Percentiles rank a stretch among this genome's conserved stretches.
Conservation (phyloP, 2,797 vertebrate genomes). For the Amblyraja radiata region DNA sequence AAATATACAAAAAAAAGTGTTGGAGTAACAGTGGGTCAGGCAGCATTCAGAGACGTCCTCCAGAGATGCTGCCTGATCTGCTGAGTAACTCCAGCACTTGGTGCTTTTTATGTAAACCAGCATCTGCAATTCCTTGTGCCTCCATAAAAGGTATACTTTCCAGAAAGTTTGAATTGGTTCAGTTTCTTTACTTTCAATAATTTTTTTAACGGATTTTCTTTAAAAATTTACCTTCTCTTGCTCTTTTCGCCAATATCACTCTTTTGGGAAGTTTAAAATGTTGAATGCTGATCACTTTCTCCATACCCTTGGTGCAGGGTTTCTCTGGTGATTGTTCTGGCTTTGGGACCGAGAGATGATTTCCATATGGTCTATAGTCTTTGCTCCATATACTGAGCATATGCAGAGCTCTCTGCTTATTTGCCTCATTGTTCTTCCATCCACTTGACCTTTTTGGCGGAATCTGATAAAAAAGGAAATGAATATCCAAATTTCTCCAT, state of each 20-base stretch:
- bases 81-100: too few relatives aligned
- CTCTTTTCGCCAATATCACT: constrained; percentile 65
- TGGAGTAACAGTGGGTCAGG: too few relatives aligned
- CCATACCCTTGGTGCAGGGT: constrained; percentile 61
- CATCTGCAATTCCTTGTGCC: too few relatives aligned
- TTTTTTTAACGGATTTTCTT: background rate
- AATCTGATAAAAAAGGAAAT: constrained; percentile 22
- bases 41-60: too few relatives aligned
- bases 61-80: too few relatives aligned
- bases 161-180: background rate
- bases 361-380: constrained; percentile 48
- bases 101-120: too few relatives aligned
- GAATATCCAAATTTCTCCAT: background rate
- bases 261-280: constrained; percentile 61
- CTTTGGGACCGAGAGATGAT: constrained; percentile 36
- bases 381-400: constrained; percentile 75
- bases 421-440: constrained; percentile 57
- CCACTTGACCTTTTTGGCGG: constrained; percentile 54
- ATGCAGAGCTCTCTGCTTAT: constrained; percentile 38
- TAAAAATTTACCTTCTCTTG: constrained; percentile 63
- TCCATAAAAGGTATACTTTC: background rate
- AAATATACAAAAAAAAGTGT: background rate
- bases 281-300: constrained; percentile 59
- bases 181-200: background rate
- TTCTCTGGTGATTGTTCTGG: constrained; percentile 48